Percentiles rank a stretch among this genome's conserved stretches.
Conservation (phyloP, 2,797 vertebrate species). For the Chaunax sp. region DNA sequence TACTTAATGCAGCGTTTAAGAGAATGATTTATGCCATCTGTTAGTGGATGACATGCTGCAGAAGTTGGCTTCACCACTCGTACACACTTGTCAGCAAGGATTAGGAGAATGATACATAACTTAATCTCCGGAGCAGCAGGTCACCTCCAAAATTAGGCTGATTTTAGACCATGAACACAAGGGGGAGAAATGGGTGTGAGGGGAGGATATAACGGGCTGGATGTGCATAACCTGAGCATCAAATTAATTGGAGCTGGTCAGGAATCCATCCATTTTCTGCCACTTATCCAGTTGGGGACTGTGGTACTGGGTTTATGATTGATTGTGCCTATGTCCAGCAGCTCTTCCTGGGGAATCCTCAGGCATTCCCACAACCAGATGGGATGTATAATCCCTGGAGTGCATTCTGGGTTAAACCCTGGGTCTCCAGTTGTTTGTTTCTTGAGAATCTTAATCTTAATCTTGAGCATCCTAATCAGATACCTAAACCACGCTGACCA, state of each 20-base stretch:
- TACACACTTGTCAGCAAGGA: conserved; percentile 81
- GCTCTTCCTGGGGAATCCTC: background rate
- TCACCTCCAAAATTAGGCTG: conserved; percentile 84
- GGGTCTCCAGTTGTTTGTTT: background rate
- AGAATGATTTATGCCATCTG: conserved; percentile 90
- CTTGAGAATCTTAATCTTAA: background rate
- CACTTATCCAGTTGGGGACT: conserved; percentile 19
- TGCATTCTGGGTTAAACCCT: background rate
- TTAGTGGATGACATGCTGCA: conserved; percentile 80
- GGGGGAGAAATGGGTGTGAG: conserved; percentile 53
- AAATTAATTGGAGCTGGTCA: conserved; percentile 60
- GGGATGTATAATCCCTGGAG: background rate
- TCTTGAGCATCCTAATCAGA: background rate
- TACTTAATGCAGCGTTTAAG: conserved; percentile 88
- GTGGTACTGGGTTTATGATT: background rate
- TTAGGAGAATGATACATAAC: conserved; percentile 85
- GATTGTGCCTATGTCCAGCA: background rate
- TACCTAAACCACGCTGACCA: background rate
- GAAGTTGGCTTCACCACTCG: conserved; percentile 77
- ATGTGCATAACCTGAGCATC: conserved; percentile 62
- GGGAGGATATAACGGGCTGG: conserved; percentile 46
- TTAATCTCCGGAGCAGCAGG: conserved; percentile 80
- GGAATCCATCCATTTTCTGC: conserved; percentile 49
- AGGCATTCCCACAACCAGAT: conserved; percentile 3
- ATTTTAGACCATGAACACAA: conserved; percentile 75